Evolutionary conservation across 2,797 vertebrate species (phyloP), one percentile per base, ranked within the genome.

Genomic region (Spatula versicolor): DNA sequence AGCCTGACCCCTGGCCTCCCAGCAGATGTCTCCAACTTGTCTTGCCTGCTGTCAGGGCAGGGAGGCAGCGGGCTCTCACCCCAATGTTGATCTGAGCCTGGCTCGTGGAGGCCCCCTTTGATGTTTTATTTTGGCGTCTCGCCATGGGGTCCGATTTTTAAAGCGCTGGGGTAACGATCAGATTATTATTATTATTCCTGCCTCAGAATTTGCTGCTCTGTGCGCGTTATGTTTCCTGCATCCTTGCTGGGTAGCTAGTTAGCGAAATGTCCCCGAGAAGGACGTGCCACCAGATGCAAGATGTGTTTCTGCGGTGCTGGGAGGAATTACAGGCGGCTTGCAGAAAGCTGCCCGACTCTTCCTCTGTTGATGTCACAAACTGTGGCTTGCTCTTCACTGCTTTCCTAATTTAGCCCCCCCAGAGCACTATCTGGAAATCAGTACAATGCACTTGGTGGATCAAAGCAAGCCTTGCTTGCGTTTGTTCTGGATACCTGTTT

Each of bases 1-100:
- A 67, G 60, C 74, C 85, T 94, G 94, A 97, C 94, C 96, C 86
- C 71, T 96, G 91, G 25, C 92, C 91, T 90, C 71, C 48, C 7
- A 93, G 78, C 96, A 97, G 96, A 96, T 96, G 95, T 95, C 92
- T 95, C 90, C 83, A 91, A 92, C 94, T 96, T 96, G 93, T 96
- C 95, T 90, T 97, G 91, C 94, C 91, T 92, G 94, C 83, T 96
- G 95, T 94, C 95, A 94, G 90, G 37, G 88, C 92, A 74, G 88
- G 90, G 90, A 91, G 90, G 77, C 91, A 93, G 86, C 66, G 71
- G 91, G 60, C 91, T 94, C 77, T 93, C 96, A 67, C 86, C 56
- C 0, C 13, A 93, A 43, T 92, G 92, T 90, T 93, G 94, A 95
- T 92, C 91, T 66, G 76, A 91, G 81, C 52, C 77, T 0, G 21